phyloP scores from a whole-genome alignment of 2,113 vertebrate genomes.

The Poicephalus gulielmi region DNA sequence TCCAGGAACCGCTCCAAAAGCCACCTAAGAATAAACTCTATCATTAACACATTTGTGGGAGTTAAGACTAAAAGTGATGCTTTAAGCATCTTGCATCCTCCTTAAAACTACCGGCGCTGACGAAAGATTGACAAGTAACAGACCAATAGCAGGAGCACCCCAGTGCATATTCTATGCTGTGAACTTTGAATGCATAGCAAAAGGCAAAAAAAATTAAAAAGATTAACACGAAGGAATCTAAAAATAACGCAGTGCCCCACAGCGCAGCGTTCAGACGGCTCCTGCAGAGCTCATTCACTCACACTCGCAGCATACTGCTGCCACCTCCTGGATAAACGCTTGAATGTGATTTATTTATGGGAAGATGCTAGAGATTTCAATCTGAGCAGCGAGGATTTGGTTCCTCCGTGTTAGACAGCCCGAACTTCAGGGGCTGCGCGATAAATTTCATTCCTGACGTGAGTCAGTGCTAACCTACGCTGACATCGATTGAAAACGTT shows the following conservation, averaged over 20 bases:
- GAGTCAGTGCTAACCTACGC: neutral
- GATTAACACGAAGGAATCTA: slow-evolving; percentile 47
- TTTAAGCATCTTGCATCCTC: slow-evolving; percentile 62
- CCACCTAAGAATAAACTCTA: slow-evolving; percentile 67
- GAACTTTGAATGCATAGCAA: slow-evolving; percentile 49
- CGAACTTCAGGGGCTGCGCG: neutral
- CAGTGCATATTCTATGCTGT: slow-evolving; percentile 26
- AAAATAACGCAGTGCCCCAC: slow-evolving; percentile 40
- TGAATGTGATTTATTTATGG: neutral
- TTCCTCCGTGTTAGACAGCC: neutral
- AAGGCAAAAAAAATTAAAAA: slow-evolving; percentile 33
- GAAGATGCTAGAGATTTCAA: neutral
- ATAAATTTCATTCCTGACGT: neutral
- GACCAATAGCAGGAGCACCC: slow-evolving; percentile 58
- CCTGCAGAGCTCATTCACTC: neutral
- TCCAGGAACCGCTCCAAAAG: slow-evolving; percentile 65
- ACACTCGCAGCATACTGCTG: slow-evolving; percentile 57
- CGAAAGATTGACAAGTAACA: slow-evolving; percentile 58
- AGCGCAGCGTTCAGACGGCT: neutral
- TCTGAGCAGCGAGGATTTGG: neutral
- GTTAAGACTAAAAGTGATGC: slow-evolving; percentile 60
- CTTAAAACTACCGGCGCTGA: slow-evolving; percentile 51
- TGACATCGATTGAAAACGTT: neutral
- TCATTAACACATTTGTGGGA: slow-evolving; percentile 69
- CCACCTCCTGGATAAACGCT: slow-evolving; percentile 71